phyloP scores from a whole-genome alignment of 2,888 invertebrate genomes.

The Melanostoma scalare region DNA sequence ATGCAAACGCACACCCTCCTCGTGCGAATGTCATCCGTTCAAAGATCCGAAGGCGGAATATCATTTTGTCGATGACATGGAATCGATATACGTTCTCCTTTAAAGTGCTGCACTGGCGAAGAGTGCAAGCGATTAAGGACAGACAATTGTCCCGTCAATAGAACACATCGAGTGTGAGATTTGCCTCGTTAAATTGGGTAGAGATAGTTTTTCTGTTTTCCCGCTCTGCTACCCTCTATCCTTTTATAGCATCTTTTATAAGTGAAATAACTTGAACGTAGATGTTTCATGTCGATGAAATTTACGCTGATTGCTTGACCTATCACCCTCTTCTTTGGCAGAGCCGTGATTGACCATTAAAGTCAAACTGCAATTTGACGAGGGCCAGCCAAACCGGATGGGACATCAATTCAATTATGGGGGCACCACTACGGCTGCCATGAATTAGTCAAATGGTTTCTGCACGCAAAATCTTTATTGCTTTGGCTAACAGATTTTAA shows the following conservation, averaged over 20 bases:
- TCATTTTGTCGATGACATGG: conserved; percentile 52
- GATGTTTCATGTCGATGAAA: conserved; percentile 36
- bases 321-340: conserved; percentile 47
- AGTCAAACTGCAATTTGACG: conserved; percentile 65
- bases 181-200: conserved; percentile 63
- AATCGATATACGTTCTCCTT: conserved; percentile 48
- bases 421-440: conserved; percentile 38
- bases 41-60: conserved; percentile 27
- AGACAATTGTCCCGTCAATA: conserved; percentile 58
- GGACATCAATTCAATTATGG: conserved; percentile 68
- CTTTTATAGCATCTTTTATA: conserved; percentile 41
- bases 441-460: conserved; percentile 19
- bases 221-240: conserved; percentile 11
- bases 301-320: conserved; percentile 70
- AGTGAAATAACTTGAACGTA: neutral
- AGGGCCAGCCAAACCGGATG: conserved; percentile 31
- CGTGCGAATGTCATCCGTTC: conserved; percentile 1
- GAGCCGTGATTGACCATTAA: conserved; percentile 66
- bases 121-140: conserved; percentile 27
- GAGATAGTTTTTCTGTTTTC: conserved; percentile 20
- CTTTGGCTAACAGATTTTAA: conserved; percentile 53
- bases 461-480: conserved; percentile 53
- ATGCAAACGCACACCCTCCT: conserved; percentile 62
- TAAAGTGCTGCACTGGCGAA: neutral
- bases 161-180: conserved; percentile 67